These are phyloP conservation scores for Pseudomyrmex cubaensis DNA, from an alignment of 1,140 invertebrate species.

Conservation along the genomic window DNA sequence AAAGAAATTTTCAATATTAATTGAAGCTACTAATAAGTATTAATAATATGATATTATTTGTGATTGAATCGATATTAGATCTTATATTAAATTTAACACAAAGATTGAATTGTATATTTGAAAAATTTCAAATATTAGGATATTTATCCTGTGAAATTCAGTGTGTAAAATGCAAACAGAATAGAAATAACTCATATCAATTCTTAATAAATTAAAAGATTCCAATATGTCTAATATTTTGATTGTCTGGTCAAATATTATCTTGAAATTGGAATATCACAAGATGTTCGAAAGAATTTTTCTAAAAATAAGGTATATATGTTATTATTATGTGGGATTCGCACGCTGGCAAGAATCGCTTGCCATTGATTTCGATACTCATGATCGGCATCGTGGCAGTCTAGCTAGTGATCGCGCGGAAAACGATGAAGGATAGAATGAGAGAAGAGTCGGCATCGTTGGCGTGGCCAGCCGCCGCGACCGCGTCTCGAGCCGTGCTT, in stretches of 20 bases:
- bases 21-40: neutral
- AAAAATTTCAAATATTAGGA: no score
- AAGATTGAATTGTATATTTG: no score
- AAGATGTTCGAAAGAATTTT: neutral
- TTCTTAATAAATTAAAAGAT: neutral
- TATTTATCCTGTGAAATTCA: no score
- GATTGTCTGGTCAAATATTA: neutral
- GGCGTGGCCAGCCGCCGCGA: slow-evolving; percentile 26
- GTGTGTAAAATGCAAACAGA: no score
- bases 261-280: neutral
- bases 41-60: no score
- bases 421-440: neutral
- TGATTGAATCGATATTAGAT: neutral
- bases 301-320: no score
- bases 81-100: no score
- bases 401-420: neutral
- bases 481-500: slow-evolving; percentile 40
- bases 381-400: neutral
- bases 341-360: no score
- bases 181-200: no score
- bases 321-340: no score
- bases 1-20: neutral
- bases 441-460: slow-evolving; percentile 3
- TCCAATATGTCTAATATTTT: neutral
- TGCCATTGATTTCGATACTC: no score